Percentiles rank a stretch among this genome's conserved stretches.
These are phyloP conservation scores for Drosophila sechellia DNA, from an alignment of 1,140 invertebrate genomes.

Conservation along the genomic window DNA sequence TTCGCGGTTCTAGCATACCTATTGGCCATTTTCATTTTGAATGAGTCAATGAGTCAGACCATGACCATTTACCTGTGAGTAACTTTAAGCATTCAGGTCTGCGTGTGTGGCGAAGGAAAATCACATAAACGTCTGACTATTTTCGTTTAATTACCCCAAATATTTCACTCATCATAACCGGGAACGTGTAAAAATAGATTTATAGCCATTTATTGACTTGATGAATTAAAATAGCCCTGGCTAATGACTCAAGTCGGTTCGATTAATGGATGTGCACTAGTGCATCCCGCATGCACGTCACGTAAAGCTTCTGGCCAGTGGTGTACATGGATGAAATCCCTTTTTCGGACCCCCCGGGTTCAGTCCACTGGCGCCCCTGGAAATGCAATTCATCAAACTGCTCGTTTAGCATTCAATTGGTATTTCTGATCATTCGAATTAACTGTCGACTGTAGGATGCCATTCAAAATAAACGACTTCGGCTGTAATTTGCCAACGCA, in stretches of 20 bases:
- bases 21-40: constrained; percentile 21
- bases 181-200: constrained; percentile 35
- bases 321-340: not conserved
- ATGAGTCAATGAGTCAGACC: constrained; percentile 56
- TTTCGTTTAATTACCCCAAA: constrained; percentile 64
- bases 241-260: constrained; percentile 26
- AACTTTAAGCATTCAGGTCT: constrained; percentile 29
- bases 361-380: constrained; percentile 19
- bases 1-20: not conserved
- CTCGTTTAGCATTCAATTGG: constrained; percentile 61
- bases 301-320: constrained; percentile 7
- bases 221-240: constrained; percentile 34
- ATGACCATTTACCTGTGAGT: constrained; percentile 44
- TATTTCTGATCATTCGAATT: constrained; percentile 52
- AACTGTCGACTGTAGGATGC: constrained; percentile 7
- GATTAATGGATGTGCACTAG: constrained; percentile 20
- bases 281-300: constrained; percentile 15
- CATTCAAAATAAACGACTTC: constrained; percentile 35
- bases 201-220: constrained; percentile 36
- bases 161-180: constrained; percentile 59
- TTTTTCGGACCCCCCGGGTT: not conserved
- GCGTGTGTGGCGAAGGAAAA: constrained; percentile 42
- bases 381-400: constrained; percentile 72
- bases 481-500: constrained; percentile 19
- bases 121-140: constrained; percentile 57